phyloP scores from a whole-genome alignment of 2,113 vertebrate genomes.

The Poeciliopsis occidentalis region DNA sequence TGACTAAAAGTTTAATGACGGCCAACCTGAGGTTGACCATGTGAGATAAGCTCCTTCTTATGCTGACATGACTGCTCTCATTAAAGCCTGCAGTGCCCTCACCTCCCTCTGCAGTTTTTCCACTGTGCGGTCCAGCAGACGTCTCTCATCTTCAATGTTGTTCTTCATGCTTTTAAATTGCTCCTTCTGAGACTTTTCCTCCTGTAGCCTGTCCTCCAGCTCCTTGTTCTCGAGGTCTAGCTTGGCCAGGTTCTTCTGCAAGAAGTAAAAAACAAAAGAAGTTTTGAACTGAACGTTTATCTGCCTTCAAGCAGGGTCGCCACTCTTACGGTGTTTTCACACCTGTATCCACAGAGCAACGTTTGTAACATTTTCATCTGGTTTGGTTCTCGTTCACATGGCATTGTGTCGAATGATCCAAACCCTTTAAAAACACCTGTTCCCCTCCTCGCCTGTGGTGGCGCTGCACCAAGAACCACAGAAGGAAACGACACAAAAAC shows the following conservation, averaged over 20 bases:
- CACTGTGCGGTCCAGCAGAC: slow-evolving; percentile 86
- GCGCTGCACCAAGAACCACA: too few relatives aligned
- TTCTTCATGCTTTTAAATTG: slow-evolving; percentile 88
- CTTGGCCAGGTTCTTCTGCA: slow-evolving; percentile 83
- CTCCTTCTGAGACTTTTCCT: slow-evolving; percentile 89
- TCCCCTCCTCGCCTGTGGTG: too few relatives aligned
- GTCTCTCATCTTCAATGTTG: slow-evolving; percentile 87
- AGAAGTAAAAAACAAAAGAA: neutral
- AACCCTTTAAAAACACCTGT: too few relatives aligned
- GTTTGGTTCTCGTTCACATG: too few relatives aligned
- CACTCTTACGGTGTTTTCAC: neutral
- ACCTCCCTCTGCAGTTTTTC: slow-evolving; percentile 94
- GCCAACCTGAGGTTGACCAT: neutral
- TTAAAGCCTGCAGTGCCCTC: slow-evolving; percentile 21
- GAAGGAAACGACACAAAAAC: too few relatives aligned
- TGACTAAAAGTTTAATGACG: neutral
- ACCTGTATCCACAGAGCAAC: too few relatives aligned
- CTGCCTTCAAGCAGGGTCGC: neutral
- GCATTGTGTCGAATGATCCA: too few relatives aligned
- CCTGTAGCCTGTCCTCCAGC: slow-evolving; percentile 83
- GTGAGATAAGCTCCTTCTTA: neutral
- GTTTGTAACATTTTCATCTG: too few relatives aligned
- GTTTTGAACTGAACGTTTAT: neutral
- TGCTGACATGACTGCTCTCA: neutral
- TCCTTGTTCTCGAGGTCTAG: slow-evolving; percentile 83